Base-by-base conservation (phyloP, 2,888 invertebrate species). In the Ametastegia equiseti region DNA sequence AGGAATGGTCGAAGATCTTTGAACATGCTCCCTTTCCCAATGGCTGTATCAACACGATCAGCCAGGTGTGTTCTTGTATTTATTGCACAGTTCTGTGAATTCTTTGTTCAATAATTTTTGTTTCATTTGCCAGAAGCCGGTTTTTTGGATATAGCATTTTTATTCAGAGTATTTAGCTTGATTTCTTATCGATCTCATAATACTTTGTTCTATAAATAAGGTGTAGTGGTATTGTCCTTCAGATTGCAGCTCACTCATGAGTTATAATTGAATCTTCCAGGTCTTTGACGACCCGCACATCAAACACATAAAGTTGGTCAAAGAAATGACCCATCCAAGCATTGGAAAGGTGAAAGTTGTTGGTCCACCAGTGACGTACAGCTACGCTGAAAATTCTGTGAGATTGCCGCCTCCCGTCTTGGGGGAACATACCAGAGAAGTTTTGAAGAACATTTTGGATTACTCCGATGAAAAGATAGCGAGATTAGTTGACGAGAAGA, bases 241-340 rank as follows among this genome's bases (percentile, higher is more conserved):
- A 54, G 36, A 6, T 42, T 1, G 23, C 27, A 39, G 80, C 33
- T 81, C 54, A 42, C 36, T 71, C 69, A 54, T 42, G 63, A 33
- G 42, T 80, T 80, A 27, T 84, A 42, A 78, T 78, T 45, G 3
- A 42, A 78, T 81, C 54, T 88, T 87, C 30, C 84, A 94, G 92
- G 97, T 97, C 0, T 99, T 99, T 91, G 93, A 95, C 77, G 98
- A 99, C 93, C 95, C 96, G 1, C 99, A 99, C 92, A 94, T 98
- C 0, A 93, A 94, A 84, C 93, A 94, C 1, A 95, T 96, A 82
- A 94, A 93, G n/a, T 89, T 97, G 80, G 96, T 97, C 0, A 94
- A 96, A 90, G 94, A 94, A 82, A 85, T 97, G 83, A 89, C 93
- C 0, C 97, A 98, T 92, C 93, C 95, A 0, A 92, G 92, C 42